Percentiles rank a stretch among this genome's conserved stretches.
Conservation (phyloP, 2,113 vertebrate genomes). For the Orycteropus afer region DNA sequence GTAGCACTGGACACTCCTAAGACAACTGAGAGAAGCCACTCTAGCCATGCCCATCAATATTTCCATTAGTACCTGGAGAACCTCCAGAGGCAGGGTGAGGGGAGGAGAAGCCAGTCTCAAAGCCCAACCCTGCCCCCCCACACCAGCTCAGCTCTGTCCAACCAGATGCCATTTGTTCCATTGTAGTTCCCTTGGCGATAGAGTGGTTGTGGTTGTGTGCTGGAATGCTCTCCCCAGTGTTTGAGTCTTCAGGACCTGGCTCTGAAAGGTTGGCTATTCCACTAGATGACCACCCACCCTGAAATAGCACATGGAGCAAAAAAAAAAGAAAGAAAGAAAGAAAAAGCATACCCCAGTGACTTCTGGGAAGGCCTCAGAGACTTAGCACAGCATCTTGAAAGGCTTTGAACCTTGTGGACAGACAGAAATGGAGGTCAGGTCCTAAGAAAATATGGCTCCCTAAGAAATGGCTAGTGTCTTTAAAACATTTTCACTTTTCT, state of each 20-base stretch:
- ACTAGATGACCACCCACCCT: neutral
- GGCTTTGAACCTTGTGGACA: neutral
- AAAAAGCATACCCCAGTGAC: neutral
- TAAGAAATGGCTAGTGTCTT: neutral
- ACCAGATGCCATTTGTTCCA: neutral
- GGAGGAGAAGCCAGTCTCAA: neutral
- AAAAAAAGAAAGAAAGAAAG: too few species aligned
- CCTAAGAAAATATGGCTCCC: neutral
- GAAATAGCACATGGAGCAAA: neutral
- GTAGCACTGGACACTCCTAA: neutral
- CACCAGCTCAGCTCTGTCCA: neutral
- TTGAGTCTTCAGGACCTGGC: neutral
- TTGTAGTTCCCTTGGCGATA: neutral
- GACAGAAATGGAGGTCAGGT: neutral
- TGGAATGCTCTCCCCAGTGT: neutral
- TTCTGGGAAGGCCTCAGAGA: neutral
- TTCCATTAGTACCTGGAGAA: neutral
- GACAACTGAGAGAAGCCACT: neutral
- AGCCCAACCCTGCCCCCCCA: neutral
- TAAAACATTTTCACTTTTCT: conserved; percentile 17
- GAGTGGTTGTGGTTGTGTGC: neutral
- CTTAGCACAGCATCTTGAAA: neutral
- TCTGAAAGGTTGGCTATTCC: neutral
- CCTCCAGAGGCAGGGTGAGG: neutral
- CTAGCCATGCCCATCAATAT: neutral